Evolutionary conservation across 2,797 vertebrate genomes (phyloP).

Genomic region (Etheostoma perlongum): DNA sequence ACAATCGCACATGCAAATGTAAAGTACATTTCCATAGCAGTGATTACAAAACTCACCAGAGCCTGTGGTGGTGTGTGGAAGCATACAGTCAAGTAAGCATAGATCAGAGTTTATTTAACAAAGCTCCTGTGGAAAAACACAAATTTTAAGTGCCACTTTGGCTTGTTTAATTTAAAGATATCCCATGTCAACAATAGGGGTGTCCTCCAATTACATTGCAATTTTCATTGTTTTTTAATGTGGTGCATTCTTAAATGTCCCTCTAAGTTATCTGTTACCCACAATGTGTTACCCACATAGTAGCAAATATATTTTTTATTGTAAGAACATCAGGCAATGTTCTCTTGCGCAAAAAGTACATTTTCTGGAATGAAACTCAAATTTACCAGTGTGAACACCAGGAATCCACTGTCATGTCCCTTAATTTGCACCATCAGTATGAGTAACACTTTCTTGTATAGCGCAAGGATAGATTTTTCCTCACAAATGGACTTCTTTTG

Average conservation of each 20-base stretch:
- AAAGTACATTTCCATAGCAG: constrained; percentile 4
- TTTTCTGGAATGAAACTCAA: background rate
- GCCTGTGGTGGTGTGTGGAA: constrained; percentile 5
- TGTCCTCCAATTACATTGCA: background rate
- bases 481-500: background rate
- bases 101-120: background rate
- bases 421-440: background rate
- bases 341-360: background rate
- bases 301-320: background rate
- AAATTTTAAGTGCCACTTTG: background rate
- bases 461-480: background rate
- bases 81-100: background rate
- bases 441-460: background rate
- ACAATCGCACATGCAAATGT: background rate
- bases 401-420: background rate
- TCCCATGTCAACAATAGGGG: background rate
- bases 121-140: background rate
- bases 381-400: background rate
- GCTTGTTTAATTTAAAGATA: background rate
- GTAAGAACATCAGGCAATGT: background rate
- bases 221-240: background rate
- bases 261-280: background rate
- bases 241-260: background rate
- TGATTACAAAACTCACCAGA: constrained; percentile 7
- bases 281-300: background rate